Conservation (phyloP, 2,888 invertebrate species). For the Catocala nupta region DNA sequence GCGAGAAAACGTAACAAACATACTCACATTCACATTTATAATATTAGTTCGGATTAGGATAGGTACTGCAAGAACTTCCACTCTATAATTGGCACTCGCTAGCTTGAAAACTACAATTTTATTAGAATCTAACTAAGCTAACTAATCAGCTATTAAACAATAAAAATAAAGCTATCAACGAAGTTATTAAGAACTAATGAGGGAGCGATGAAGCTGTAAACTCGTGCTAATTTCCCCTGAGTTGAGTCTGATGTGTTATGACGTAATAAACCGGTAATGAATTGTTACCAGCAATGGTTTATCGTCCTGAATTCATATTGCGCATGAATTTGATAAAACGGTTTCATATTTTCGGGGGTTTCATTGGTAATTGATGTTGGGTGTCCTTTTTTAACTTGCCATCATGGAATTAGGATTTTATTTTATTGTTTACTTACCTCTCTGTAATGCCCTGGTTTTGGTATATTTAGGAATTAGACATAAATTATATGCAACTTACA, state of each 20-base stretch:
- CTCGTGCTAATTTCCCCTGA: slow-evolving; percentile 73
- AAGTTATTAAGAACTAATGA: slow-evolving; percentile 50
- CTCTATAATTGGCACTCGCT: neutral
- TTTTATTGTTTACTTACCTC: no score
- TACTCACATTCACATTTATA: no score
- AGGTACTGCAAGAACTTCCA: no score
- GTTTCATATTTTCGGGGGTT: slow-evolving; percentile 23
- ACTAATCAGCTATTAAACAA: slow-evolving; percentile 9
- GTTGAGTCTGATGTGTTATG: slow-evolving; percentile 65
- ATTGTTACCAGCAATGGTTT: slow-evolving; percentile 51
- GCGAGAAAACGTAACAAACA: no score
- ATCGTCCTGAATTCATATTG: slow-evolving; percentile 59
- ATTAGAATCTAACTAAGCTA: neutral
- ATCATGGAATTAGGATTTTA: no score
- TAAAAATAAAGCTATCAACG: slow-evolving; percentile 44
- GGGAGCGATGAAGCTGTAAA: slow-evolving; percentile 57
- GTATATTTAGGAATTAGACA: no score
- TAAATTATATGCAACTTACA: no score
- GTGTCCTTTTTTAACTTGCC: no score
- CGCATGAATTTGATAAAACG: slow-evolving; percentile 51
- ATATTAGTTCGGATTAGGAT: no score
- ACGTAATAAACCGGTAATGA: slow-evolving; percentile 66
- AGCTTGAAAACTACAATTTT: neutral
- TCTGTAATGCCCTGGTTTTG: no score
- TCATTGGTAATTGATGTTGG: neutral